Base-by-base conservation (phyloP, 2,888 invertebrate genomes). In the Salticus scenicus region DNA sequence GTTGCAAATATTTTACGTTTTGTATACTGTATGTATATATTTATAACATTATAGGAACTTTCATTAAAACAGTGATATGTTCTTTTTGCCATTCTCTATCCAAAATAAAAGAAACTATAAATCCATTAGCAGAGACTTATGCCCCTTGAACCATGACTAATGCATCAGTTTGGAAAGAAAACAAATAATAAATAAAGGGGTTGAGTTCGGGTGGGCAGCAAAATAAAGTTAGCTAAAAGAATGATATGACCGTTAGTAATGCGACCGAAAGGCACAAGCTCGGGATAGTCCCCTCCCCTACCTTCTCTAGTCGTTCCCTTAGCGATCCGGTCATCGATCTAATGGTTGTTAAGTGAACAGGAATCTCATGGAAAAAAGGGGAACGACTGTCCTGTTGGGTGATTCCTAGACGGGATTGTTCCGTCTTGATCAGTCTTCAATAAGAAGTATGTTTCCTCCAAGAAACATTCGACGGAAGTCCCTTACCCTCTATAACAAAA, bases 211-310 rank as follows among this genome's bases (percentile, higher is more conserved):
- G 66, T 31, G 76, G 41, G 66, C 76, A 77, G 73, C 72, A 84
- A 84, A 84, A 84, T 84, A 84, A 84, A 84, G 83, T 84, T 84
- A 78, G 77, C 83, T 84, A 77, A 77, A 84, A 77, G 83, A 84
- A 84, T 77, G 77, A 84, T 84, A 84, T 84, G 83, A 77, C 83
- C 83, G 83, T 73, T 67, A 77, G 77, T 84, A 78, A 84, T 84
- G 63, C 69, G 83, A 63, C 67, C 63, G 47, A 78, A 72, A 66
- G 66, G 77, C 83, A 73, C 77, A 77, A 77, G 63, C 76, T 77
- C 47, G 63, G 47, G 47, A 47, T 17, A 47, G 47, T 47, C 24
- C 24, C 57, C 24, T 2, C 57, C 57, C 24, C 12, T 20, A 20
- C 24, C 14, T 2, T 17, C 47, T 47, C 47, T 17, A 47, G 47